These are phyloP conservation scores for Lasioglossum pauxillum DNA, from an alignment of 2,888 invertebrate species.

Conservation along the genomic window DNA sequence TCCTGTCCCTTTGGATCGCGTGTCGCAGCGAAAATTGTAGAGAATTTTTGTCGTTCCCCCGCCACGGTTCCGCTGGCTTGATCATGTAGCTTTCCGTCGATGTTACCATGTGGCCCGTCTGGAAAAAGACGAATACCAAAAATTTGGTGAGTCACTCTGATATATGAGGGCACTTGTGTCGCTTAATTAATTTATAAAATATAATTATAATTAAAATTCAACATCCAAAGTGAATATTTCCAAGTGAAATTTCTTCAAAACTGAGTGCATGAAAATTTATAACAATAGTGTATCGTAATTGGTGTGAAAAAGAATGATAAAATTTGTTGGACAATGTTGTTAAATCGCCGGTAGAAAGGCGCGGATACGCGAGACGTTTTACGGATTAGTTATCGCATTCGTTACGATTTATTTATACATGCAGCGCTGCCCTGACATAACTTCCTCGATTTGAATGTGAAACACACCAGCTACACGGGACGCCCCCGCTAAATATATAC, in stretches of 20 bases:
- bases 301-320: neutral
- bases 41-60: slow-evolving; percentile 78
- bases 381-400: slow-evolving; percentile 47
- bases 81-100: slow-evolving; percentile 89
- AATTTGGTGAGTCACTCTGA: slow-evolving; percentile 48
- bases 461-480: slow-evolving; percentile 65
- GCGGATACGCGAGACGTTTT: slow-evolving; percentile 42
- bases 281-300: neutral
- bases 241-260: neutral
- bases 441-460: slow-evolving; percentile 63
- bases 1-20: slow-evolving; percentile 77
- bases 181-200: too few relatives aligned
- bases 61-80: slow-evolving; percentile 86
- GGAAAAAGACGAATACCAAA: slow-evolving; percentile 75
- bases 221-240: too few relatives aligned
- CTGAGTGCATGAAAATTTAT: neutral
- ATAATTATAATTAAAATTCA: too few relatives aligned
- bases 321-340: neutral
- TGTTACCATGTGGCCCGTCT: slow-evolving; percentile 90
- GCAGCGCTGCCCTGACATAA: slow-evolving; percentile 55
- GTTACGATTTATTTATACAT: slow-evolving; percentile 61
- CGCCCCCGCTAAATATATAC: slow-evolving; percentile 72
- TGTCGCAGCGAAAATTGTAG: slow-evolving; percentile 78
- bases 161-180: too few relatives aligned
- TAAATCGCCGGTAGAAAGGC: slow-evolving; percentile 6